Evolutionary conservation across 2,797 vertebrate genomes (phyloP), one percentile per base, ranked within the genome.

Genomic region (Ispidina picta): DNA sequence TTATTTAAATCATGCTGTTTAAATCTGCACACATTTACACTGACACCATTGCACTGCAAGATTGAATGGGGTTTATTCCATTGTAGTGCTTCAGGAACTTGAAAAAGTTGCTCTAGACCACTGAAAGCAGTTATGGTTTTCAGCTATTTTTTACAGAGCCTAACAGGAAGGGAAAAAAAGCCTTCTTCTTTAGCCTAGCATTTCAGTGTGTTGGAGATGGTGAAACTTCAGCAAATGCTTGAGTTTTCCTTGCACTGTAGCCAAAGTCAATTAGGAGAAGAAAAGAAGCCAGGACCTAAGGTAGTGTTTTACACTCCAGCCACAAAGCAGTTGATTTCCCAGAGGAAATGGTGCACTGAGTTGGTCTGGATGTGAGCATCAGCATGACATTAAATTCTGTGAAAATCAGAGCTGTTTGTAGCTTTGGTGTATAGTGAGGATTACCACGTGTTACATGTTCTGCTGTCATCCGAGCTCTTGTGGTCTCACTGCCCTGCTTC

Each of bases 201-300:
- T 41, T 87, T 89, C 52, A 83, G 33, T 63, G 41, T 66, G 59
- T 85, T 58, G 66, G 70, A 76, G 64, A 82, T 87, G 66, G 92
- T 85, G 87, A 75, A 94, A 89, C 66, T 83, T 86, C 39, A 89
- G 80, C 79, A 95, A 90, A 93, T 62, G 66, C 89, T 94, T 81
- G 85, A 64, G 44, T 91, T 94, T 95, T 91, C 74, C 56, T 89
- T 91, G 87, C 41, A 28, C 62, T 64, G 9, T 64, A 77, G 80
- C 87, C 92, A 93, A 88, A 91, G 88, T 74, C 91, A 92, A 93
- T 76, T 81, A 70, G 63, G 88, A 73, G 52, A 23, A 89, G 77
- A 86, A 92, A 83, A 94, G 37, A 83, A 56, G 48, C 48, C 31
- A 49, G 88, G 41, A 55, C 63, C 65, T 83, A 72, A 69, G 2